phyloP scores from a whole-genome alignment of 23 tunicate species.

The Botrylloides violaceus region DNA sequence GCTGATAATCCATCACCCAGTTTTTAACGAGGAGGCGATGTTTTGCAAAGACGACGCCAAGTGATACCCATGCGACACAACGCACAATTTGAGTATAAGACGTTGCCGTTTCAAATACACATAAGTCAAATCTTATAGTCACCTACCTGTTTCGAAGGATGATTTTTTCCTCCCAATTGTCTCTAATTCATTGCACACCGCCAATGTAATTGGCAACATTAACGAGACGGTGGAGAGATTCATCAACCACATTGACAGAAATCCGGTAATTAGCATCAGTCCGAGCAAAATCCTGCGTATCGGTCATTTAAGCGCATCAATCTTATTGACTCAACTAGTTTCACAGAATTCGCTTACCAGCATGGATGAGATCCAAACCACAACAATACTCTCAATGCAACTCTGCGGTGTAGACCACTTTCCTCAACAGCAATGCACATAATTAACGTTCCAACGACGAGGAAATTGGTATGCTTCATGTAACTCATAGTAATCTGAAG shows the following conservation, averaged over 20 bases:
- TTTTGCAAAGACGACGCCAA: too few relatives aligned
- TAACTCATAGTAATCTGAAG: conserved; percentile 49
- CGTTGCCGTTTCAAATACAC: too few relatives aligned
- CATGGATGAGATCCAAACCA: conserved; percentile 54
- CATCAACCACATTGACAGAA: conserved; percentile 84
- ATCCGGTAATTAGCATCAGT: conserved; percentile 62
- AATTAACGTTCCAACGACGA: conserved; percentile 48
- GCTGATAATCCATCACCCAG: too few relatives aligned
- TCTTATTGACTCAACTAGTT: too few relatives aligned
- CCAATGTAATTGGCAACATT: conserved; percentile 78
- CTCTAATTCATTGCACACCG: conserved; percentile 33
- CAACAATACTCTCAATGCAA: conserved; percentile 44
- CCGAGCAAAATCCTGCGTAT: conserved; percentile 49
- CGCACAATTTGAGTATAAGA: too few relatives aligned
- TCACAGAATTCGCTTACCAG: too few relatives aligned
- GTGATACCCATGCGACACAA: too few relatives aligned
- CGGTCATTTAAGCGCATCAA: too few relatives aligned
- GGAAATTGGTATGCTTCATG: conserved; percentile 39
- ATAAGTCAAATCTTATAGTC: too few relatives aligned
- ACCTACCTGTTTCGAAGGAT: too few relatives aligned
- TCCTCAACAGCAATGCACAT: conserved; percentile 64
- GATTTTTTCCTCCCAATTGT: too few relatives aligned
- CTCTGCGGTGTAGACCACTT: conserved; percentile 51
- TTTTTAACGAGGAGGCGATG: too few relatives aligned
- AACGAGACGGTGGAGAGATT: conserved; percentile 78